Evolutionary conservation across 2,797 vertebrate species (phyloP), one percentile per base, ranked within the genome.

Genomic region (Pogoniulus pusillus): DNA sequence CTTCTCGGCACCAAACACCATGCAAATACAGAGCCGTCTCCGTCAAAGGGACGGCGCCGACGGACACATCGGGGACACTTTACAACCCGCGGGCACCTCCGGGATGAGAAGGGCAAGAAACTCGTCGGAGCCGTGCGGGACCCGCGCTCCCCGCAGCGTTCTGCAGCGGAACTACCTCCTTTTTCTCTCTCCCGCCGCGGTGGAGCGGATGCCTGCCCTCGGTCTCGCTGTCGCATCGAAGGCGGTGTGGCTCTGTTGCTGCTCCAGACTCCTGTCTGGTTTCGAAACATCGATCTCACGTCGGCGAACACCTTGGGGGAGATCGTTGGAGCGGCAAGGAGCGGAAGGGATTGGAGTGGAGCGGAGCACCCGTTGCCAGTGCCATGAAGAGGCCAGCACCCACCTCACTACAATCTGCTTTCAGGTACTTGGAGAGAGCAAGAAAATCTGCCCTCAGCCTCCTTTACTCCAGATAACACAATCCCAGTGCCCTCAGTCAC

Each of bases 291-390:
- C 98, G 98, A 98, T 98, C 99, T 98, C 98, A 98, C 98, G 97
- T 99, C 98, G 98, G 98, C 98, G 98, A 99, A 98, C 99, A 99
- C 99, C 98, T 99, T 99, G 98, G 98, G 98, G 98, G 98, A 98
- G 98, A 26, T 98, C 97, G 98, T 98, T 96, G 71, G 29, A 45
- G 58, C 81, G 51, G 75, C 83, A 69, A 60, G 73, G 47, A 55
- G 62, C 55, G 71, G 75, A 75, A 18, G 16, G 78, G 43, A 41
- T 30, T n/a, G 64, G 30, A 34, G 32, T 20, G 16, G 57, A 34
- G 32, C 32, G 16, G 57, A 34, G 32, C 32, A 5, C 57, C 34
- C 57, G 32, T 57, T 32, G 23, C 57, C 32, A 58, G 57, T 53
- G 26, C 76, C 53, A 41, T 45, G 13, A 43, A 22, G 39, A 64